Evolutionary conservation across 2,113 vertebrate genomes (phyloP).

Genomic region (Octodon degus): DNA sequence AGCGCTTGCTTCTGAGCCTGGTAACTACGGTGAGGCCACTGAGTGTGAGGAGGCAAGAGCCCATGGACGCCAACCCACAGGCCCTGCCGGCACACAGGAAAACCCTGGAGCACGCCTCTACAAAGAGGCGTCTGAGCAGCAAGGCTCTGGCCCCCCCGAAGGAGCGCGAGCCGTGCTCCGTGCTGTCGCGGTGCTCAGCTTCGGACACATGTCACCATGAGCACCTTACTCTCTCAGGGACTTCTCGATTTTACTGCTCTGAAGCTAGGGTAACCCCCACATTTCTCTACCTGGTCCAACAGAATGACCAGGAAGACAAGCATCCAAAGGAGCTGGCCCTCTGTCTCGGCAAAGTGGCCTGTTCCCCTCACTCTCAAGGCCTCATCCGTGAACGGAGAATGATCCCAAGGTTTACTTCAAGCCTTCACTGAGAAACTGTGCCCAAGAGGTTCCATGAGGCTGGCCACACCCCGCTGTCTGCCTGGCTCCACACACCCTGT

Average conservation of each 20-base stretch:
- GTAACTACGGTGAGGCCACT: not conserved
- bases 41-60: not conserved
- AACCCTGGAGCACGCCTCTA: not conserved
- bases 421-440: not conserved
- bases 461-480: not conserved
- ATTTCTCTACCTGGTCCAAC: not conserved
- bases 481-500: not conserved
- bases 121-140: not conserved
- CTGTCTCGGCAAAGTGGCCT: not conserved
- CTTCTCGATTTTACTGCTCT: not conserved
- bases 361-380: not conserved
- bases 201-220: not conserved
- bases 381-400: not conserved
- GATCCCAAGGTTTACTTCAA: not conserved
- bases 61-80: not conserved
- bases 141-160: not conserved
- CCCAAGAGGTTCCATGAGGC: not conserved
- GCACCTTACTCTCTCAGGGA: not conserved
- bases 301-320: constrained; percentile 12
- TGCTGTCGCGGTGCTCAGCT: not conserved
- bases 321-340: constrained; percentile 9
- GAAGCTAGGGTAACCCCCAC: not conserved
- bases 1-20: not conserved
- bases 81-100: not conserved
- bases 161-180: accelerated